Percentiles rank a stretch among this genome's conserved stretches.
Conservation (phyloP, 2,888 invertebrate species). For the Phasia obesa region DNA sequence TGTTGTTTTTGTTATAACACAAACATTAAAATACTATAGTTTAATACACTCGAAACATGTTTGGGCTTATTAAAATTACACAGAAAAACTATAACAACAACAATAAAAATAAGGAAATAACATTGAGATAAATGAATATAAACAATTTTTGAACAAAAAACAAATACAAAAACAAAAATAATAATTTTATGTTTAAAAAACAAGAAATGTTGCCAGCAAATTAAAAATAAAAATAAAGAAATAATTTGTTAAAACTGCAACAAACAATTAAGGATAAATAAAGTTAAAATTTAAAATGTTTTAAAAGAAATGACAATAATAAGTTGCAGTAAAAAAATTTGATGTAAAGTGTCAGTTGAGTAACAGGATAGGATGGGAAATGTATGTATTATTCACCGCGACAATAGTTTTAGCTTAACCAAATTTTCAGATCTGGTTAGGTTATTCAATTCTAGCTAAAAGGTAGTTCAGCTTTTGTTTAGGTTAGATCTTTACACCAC, state of each 20-base stretch:
- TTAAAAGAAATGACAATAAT: not conserved
- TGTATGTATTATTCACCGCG: no score
- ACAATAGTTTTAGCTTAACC: no score
- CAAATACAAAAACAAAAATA: constrained; percentile 1
- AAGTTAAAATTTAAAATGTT: constrained; percentile 1
- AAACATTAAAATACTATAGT: constrained; percentile 44
- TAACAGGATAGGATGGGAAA: no score
- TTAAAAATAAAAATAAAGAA: constrained; percentile 27
- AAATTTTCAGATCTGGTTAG: no score
- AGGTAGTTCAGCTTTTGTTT: no score
- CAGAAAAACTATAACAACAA: constrained; percentile 40
- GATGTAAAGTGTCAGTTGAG: no score
- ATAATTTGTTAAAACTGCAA: not conserved
- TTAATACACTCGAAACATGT: constrained; percentile 65
- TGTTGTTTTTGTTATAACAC: not conserved
- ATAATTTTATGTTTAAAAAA: constrained; percentile 24
- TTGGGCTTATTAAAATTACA: constrained; percentile 65
- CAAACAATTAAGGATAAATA: constrained; percentile 25
- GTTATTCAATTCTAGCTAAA: no score
- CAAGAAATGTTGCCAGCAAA: constrained; percentile 39
- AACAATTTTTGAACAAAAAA: constrained; percentile 31
- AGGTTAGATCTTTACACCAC: no score
- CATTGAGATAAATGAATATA: constrained; percentile 58
- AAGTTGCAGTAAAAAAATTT: no score
- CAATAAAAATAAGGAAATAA: constrained; percentile 55